Evolutionary conservation across 2,888 invertebrate genomes (phyloP).

Genomic region (Caenorhabditis sulstoni): DNA sequence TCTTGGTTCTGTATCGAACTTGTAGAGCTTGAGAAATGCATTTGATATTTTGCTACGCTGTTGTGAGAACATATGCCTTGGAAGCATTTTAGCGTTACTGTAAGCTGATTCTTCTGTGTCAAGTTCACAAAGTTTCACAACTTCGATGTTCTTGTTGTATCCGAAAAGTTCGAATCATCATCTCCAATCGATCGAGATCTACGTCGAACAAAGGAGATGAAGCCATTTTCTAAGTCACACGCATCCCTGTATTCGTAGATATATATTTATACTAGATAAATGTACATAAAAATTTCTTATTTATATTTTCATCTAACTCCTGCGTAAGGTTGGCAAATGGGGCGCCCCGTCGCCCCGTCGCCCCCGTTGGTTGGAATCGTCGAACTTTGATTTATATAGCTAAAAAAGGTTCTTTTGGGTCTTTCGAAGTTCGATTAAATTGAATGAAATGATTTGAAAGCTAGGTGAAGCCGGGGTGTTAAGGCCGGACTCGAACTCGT

Average conservation of each 20-base stretch:
- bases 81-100: conserved; percentile 26
- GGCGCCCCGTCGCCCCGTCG: too few species aligned
- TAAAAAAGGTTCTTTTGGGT: too few species aligned
- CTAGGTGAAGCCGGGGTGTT: too few species aligned
- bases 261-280: too few species aligned
- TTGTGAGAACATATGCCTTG: conserved; percentile 35
- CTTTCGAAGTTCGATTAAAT: too few species aligned
- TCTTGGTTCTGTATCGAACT: conserved; percentile 37
- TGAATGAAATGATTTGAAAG: too few species aligned
- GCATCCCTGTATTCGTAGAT: conserved; percentile 52
- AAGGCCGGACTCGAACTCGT: too few species aligned
- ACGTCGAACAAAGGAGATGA: conserved; percentile 42
- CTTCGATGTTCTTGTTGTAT: conserved; percentile 1
- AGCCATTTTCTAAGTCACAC: conserved; percentile 51
- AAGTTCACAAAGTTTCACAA: background rate
- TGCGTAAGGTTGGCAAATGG: too few species aligned
- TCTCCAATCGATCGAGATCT: conserved; percentile 39
- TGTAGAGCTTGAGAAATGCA: conserved; percentile 24
- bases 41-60: conserved; percentile 33
- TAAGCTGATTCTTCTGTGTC: background rate
- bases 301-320: too few species aligned
- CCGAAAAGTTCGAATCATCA: conserved; percentile 1
- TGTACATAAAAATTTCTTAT: too few species aligned
- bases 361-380: too few species aligned
- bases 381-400: too few species aligned